Evolutionary conservation across 1,140 invertebrate species (phyloP), one percentile per base, ranked within the genome.

Genomic region (Protaetia brevitarsis): DNA sequence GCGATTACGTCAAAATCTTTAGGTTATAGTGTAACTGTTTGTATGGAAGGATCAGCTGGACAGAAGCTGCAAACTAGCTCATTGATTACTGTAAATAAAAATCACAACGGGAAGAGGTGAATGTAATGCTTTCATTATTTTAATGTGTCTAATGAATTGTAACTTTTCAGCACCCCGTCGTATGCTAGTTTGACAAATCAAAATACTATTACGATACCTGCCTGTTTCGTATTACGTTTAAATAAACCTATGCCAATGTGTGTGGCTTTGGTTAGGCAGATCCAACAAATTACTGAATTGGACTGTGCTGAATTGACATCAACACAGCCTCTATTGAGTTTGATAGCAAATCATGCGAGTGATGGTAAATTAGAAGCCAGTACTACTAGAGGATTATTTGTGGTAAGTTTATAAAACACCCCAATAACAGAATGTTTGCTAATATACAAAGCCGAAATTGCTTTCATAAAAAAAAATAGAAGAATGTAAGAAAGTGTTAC

Each of bases 141-240:
- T 34, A 66, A 3, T 37, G 59, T 70, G 65, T 59, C 7, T n/a
- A 41, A 61, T 59, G 11, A 31, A 29, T 59, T n/a, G 21, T 16
- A 59, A 29, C n/a, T n/a, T 59, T 59, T 57, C n/a, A 89, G 85
- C 58, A 84, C 85, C 45, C 94, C 95, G 1, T 86, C 88, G 0
- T 97, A 94, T 79, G 87, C 90, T 5, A 82, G 86, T 10, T 79
- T 96, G 26, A 92, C 85, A 41, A 85, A 87, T 51, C 84, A 88
- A 65, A 98, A 98, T 81, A 96, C 92, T 69, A 89, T 89, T 31
- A 87, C 90, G 73, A 80, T 98, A 71, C 94, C 95, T 0, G 95
- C 95, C 0, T 93, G 89, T 75, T 98, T 97, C 82, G 90, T 94
- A 0, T 81, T 98, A 16, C 90, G 90, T 68, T 80, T 98, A 11